A percentile compares a stretch with the other conserved stretches of the same genome.
These are phyloP conservation scores for Chiridota heheva DNA, from an alignment of 35 echinoderm and acorn worm genomes.

Conservation along the genomic window DNA sequence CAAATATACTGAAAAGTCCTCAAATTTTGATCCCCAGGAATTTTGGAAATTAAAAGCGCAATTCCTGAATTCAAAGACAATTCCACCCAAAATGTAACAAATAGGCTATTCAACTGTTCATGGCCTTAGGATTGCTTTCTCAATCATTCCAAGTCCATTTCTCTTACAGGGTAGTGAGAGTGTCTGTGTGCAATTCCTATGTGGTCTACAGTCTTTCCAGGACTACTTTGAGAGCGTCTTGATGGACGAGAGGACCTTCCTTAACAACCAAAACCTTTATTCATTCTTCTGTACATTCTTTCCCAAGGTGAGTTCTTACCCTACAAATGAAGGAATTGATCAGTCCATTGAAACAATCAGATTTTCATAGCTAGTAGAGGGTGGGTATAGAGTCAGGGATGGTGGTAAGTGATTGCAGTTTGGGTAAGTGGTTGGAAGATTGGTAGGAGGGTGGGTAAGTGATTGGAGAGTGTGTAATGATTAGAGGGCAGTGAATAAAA, in stretches of 20 bases:
- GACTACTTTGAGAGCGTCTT: slow-evolving; percentile 74
- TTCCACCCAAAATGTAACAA: neutral
- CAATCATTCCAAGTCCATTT: neutral
- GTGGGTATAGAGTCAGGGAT: too few species aligned
- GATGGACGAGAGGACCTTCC: slow-evolving; percentile 69
- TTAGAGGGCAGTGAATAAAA: too few species aligned
- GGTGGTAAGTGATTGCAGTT: too few species aligned
- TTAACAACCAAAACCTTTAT: slow-evolving; percentile 69
- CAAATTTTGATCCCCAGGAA: neutral
- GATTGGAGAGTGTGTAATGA: too few species aligned
- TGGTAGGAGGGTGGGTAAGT: too few species aligned
- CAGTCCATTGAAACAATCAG: neutral
- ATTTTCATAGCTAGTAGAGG: neutral
- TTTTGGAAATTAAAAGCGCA: neutral
- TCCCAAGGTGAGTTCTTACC: slow-evolving; percentile 56
- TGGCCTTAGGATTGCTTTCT: neutral
- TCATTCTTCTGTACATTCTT: slow-evolving; percentile 91
- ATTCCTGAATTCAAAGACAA: neutral
- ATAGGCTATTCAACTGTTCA: neutral
- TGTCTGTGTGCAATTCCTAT: slow-evolving; percentile 56
- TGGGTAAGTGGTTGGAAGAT: too few species aligned
- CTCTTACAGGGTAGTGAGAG: slow-evolving; percentile 61
- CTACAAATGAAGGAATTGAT: neutral
- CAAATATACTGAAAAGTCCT: neutral
- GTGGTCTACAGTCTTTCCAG: slow-evolving; percentile 80